Evolutionary conservation across 2,113 vertebrate genomes (phyloP).

Genomic region (Sula dactylatra): DNA sequence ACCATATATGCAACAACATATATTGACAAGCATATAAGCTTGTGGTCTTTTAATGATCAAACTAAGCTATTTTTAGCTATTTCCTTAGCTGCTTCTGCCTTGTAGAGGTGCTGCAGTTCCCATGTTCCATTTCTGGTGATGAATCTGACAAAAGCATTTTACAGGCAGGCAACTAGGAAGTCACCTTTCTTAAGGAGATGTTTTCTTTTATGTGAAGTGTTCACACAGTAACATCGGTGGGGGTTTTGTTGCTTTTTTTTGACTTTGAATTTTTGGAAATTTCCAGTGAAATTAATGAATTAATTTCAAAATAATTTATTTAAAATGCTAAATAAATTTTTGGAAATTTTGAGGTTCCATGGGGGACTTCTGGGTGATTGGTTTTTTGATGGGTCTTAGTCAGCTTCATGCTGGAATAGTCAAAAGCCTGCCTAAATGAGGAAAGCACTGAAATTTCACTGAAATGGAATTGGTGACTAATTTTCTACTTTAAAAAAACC

Average conservation of each 20-base stretch:
- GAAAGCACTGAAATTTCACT: not conserved
- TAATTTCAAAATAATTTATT: not conserved
- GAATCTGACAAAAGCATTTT: not conserved
- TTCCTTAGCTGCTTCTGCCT: not conserved
- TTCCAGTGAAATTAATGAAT: too few species aligned
- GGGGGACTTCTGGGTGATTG: not conserved
- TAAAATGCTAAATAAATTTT: not conserved
- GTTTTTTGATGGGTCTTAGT: not conserved
- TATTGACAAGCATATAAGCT: not conserved
- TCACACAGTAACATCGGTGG: not conserved
- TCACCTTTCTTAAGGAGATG: not conserved
- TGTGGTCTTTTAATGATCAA: not conserved
- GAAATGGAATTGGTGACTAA: not conserved
- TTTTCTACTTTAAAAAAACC: not conserved
- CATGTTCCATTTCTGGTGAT: not conserved
- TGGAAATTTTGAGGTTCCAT: not conserved
- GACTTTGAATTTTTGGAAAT: too few species aligned
- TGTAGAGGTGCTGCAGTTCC: not conserved
- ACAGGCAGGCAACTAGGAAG: not conserved
- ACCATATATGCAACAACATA: not conserved
- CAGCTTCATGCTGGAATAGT: not conserved
- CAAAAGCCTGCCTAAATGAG: not conserved
- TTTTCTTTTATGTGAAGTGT: not conserved
- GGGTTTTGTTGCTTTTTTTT: not conserved
- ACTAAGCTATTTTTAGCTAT: not conserved